Conservation (phyloP, 2,113 vertebrate species). For the Noturus placidus region DNA sequence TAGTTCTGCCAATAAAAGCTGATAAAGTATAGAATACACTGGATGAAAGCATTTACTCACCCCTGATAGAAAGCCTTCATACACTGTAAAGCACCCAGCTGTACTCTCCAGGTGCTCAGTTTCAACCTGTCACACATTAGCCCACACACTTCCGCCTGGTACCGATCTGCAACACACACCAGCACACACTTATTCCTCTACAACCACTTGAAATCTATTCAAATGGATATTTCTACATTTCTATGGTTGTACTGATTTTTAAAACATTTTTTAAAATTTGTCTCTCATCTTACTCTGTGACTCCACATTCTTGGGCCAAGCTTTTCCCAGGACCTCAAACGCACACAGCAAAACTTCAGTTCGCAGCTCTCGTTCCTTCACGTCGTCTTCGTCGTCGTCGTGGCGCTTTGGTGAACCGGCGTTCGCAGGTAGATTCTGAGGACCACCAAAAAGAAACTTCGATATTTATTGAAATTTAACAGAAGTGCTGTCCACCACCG, state of each 20-base stretch:
- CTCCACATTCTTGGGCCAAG: constrained; percentile 82
- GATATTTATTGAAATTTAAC: neutral
- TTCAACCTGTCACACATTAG: constrained; percentile 90
- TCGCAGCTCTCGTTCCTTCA: constrained; percentile 81
- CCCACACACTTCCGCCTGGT: constrained; percentile 83
- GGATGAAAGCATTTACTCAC: constrained; percentile 8
- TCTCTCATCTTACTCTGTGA: constrained; percentile 81
- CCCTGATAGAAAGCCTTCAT: constrained; percentile 82
- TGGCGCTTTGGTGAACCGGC: constrained; percentile 64
- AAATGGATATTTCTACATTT: neutral
- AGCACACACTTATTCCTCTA: neutral
- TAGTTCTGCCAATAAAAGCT: no score
- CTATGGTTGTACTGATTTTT: fast-evolving
- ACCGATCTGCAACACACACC: constrained; percentile 74
- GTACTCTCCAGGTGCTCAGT: constrained; percentile 94
- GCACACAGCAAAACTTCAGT: constrained; percentile 86
- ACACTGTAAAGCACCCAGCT: constrained; percentile 85
- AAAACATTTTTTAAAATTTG: no score
- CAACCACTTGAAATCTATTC: neutral
- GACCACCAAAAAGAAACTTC: neutral
- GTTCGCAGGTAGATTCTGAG: constrained; percentile 81
- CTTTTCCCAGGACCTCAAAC: constrained; percentile 89
- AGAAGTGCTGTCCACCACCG: neutral
- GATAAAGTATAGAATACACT: neutral
- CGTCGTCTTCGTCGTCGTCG: constrained; percentile 71